These are phyloP conservation scores for Dryocosmus kuriphilus DNA, from an alignment of 2,888 invertebrate genomes.

Conservation along the genomic window DNA sequence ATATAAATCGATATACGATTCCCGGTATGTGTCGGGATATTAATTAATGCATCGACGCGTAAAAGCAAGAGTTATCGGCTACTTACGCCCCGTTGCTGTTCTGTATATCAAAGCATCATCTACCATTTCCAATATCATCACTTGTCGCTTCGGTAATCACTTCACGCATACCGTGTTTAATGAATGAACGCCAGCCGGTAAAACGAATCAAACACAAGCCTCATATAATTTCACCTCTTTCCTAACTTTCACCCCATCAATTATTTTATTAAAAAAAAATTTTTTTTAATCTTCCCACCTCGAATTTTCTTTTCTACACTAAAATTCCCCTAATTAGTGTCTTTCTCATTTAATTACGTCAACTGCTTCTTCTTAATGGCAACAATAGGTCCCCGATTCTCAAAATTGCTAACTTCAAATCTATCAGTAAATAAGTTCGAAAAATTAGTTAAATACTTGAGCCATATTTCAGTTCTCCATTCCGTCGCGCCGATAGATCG, in stretches of 20 bases:
- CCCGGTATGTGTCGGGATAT: not conserved
- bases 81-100: not conserved
- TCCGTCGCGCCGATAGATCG: not conserved
- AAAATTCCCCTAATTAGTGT: not conserved
- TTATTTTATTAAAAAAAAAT: not conserved
- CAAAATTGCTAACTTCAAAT: not conserved
- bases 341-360: not conserved
- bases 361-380: not conserved
- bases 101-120: constrained; percentile 47
- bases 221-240: constrained; percentile 63
- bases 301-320: not conserved
- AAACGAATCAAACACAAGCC: constrained; percentile 58
- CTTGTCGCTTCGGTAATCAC: constrained; percentile 65
- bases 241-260: not conserved
- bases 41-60: not conserved
- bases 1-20: not conserved
- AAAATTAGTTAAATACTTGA: not conserved
- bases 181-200: constrained; percentile 58
- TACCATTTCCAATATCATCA: constrained; percentile 65
- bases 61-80: constrained; percentile 1
- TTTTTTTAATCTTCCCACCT: not conserved
- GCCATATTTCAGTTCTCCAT: not conserved
- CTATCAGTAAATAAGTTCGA: not conserved
- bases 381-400: not conserved
- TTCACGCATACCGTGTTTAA: constrained; percentile 60